Conservation (phyloP, 2,113 vertebrate genomes). For the Aleadryas rufinucha region DNA sequence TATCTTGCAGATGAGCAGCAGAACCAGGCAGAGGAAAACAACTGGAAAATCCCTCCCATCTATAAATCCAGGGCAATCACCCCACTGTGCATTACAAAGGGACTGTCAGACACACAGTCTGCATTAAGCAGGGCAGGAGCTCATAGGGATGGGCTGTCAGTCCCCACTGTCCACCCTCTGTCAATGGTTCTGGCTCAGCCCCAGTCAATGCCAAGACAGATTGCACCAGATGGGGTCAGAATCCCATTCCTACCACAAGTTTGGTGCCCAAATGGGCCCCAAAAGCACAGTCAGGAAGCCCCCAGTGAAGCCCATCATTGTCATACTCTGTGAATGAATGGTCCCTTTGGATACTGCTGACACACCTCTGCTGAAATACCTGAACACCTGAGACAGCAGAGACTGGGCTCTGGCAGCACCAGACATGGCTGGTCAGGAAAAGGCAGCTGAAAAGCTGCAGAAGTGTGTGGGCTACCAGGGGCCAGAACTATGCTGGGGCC, state of each 20-base stretch:
- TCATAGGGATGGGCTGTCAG: background rate
- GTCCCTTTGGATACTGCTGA: background rate
- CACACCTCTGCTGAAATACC: background rate
- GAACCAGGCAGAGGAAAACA: background rate
- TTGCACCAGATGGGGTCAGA: background rate
- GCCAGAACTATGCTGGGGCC: background rate
- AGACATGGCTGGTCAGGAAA: fast-evolving
- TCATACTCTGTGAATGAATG: background rate
- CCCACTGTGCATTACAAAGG: background rate
- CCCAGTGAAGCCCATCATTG: background rate
- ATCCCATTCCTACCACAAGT: background rate
- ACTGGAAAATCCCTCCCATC: background rate
- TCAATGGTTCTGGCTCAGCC: background rate
- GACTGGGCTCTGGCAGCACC: fast-evolving
- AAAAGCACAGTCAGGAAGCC: background rate
- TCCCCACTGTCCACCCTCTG: background rate
- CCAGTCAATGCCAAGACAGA: no score
- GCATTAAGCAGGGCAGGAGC: background rate
- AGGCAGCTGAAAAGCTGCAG: background rate
- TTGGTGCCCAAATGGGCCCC: background rate
- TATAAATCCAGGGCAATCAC: background rate
- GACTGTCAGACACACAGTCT: background rate
- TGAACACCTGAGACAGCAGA: fast-evolving
- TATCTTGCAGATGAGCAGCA: background rate
- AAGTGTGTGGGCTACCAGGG: background rate